Percentiles rank a stretch among this genome's conserved stretches.
phyloP scores from a whole-genome alignment of 1,140 invertebrate genomes.

The Whitmania pigra region DNA sequence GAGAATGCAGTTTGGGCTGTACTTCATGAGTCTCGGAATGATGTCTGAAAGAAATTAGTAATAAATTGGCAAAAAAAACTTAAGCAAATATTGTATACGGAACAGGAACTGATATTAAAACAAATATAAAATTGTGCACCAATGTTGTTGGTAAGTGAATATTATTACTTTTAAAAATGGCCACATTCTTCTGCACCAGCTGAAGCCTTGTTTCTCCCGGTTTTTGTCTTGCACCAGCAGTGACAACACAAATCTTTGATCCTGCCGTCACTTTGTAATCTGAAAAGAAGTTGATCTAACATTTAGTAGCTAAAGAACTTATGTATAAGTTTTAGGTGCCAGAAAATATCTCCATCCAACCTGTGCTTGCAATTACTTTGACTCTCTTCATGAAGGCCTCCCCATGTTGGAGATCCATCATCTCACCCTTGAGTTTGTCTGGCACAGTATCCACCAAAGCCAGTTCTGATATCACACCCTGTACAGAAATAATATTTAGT shows the following conservation, averaged over 20 bases:
- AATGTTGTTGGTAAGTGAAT: background rate
- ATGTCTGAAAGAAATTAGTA: constrained; percentile 44
- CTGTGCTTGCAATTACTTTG: constrained; percentile 61
- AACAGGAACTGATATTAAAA: no score
- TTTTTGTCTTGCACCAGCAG: constrained; percentile 71
- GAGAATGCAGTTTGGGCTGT: constrained; percentile 71
- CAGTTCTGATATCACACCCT: constrained; percentile 67
- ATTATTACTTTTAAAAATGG: constrained; percentile 60
- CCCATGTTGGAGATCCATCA: constrained; percentile 77
- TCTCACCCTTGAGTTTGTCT: constrained; percentile 73
- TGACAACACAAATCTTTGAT: constrained; percentile 70
- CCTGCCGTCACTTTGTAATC: constrained; percentile 65
- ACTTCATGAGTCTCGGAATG: constrained; percentile 64
- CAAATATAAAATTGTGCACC: no score
- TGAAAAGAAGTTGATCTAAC: constrained; percentile 31
- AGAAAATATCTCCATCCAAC: constrained; percentile 30
- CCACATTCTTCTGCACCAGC: constrained; percentile 73
- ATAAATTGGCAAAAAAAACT: no score
- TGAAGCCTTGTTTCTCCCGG: constrained; percentile 69
- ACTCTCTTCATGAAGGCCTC: constrained; percentile 66
- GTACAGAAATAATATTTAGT: constrained; percentile 17
- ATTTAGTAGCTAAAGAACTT: no score
- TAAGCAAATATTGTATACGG: no score
- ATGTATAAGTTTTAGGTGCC: no score
- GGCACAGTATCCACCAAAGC: constrained; percentile 62